Evolutionary conservation across 2,888 invertebrate species (phyloP).

Genomic region (Eristalinus aeneus): DNA sequence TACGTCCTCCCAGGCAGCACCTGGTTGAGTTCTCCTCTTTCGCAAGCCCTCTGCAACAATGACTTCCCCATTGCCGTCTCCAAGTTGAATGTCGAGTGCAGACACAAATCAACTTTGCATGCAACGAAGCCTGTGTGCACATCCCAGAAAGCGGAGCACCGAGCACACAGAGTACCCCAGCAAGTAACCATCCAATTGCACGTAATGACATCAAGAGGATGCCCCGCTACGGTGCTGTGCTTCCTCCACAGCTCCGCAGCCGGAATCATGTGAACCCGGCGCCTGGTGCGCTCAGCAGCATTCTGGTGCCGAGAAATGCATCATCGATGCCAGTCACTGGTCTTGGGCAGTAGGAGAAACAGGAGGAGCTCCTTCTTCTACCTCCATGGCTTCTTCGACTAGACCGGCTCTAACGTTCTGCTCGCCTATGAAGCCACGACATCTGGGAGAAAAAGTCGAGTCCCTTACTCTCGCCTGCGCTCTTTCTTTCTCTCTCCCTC

Average conservation of each 20-base stretch:
- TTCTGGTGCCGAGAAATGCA: not conserved
- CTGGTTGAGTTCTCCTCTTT: not conserved
- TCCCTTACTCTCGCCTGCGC: slow-evolving; percentile 51
- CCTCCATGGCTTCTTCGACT: not conserved
- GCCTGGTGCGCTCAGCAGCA: not conserved
- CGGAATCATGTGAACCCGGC: not conserved
- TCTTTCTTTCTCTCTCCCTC: slow-evolving; percentile 13
- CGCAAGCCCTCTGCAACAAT: not conserved
- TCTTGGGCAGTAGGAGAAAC: not conserved
- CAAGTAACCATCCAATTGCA: not conserved
- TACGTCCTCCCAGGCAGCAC: not conserved
- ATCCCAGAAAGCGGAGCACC: not conserved
- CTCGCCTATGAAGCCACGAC: slow-evolving; percentile 52
- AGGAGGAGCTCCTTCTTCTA: not conserved
- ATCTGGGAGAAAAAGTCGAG: slow-evolving; percentile 58
- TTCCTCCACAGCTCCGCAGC: no score
- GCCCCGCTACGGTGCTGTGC: not conserved
- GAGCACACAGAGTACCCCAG: not conserved
- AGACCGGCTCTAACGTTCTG: slow-evolving; percentile 51
- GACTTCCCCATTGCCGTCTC: not conserved
- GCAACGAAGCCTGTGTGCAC: not conserved
- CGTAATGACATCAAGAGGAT: not conserved
- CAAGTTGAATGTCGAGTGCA: not conserved
- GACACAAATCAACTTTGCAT: not conserved
- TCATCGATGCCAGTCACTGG: not conserved